Base-by-base conservation (phyloP, 2,888 invertebrate genomes). In the Euclidia mi region DNA sequence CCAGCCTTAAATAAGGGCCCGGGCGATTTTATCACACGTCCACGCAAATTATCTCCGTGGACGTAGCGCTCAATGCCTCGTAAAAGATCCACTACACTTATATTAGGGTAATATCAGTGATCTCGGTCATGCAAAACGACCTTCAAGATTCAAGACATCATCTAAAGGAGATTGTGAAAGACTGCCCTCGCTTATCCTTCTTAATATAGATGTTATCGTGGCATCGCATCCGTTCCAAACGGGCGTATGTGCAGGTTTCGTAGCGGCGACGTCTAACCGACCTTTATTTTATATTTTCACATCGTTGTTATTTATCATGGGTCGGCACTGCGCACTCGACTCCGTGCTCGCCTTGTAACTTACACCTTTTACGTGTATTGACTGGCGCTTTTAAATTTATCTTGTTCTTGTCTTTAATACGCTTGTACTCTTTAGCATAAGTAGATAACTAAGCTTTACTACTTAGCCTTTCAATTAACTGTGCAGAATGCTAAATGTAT, bases 81-180 rank as follows among this genome's bases (percentile, higher is more conserved):
- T 90, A 88, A 90, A 89, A 82, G 82, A 80, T 82, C 85, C 82
- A 81, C 86, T 84, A 87, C 82, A 84, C 82, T 87, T 87, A 85
- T 87, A 86, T 88, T 84, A 84, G 84, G 84, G 85, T 81, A 84
- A 85, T 92, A 88, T 89, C 86, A 75, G 81, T 75, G 82, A 91
- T 89, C 88, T 86, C 81, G 84, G 83, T 84, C 85, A 85, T 88
- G 79, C 80, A 79, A 83, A 89, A 84, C 84, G 84, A 84, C 75
- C 78, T 80, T 78, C 69, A 62, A 78, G 71, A 77, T 75, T 70
- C 71, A 68, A 83, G 79, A 78, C 78, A 74, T 79, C 79, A 77
- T 82, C 75, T 62, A 17, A 56, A 66, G 62, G 64, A 68, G 64
- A 77, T 76, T 75, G 65, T 69, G 70, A 77, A 76, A 73, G 77